Base-by-base conservation (phyloP, 2,888 invertebrate species). In the Meganola albula region DNA sequence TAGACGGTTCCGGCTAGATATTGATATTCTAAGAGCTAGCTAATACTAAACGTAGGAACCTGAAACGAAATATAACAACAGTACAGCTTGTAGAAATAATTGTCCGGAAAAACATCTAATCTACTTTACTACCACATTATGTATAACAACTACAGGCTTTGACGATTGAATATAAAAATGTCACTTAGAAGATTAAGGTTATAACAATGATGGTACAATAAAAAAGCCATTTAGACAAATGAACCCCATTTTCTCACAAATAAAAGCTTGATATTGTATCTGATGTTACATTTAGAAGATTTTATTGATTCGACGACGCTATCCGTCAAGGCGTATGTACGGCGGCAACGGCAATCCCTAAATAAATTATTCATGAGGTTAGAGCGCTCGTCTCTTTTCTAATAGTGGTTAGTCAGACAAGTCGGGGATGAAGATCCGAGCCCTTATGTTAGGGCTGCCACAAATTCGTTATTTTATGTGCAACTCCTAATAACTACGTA, bases 351-450 rank as follows among this genome's bases (percentile, higher is more conserved):
- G 56, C 53, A 61, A 64, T 61, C 64, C 63, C 46, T 54, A 45
- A 49, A 63, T 70, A 57, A 67, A 69, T 70, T 59, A 70, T 71
- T 64, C 58, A 71, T 67, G 53, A 58, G 50, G 48, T 45, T 53
- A 53, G 49, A 36, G 47, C 48, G 48, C 50, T 48, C 56, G 36
- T 43, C 61, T 59, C 53, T 48, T 48, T 44, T 56, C 61, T 64
- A 66, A 70, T 70, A 67, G 68, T 60, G 63, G 67, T 61, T 61
- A 61, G 62, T 50, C 55, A 59, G 60, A 65, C 64, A 64, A 60
- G 57, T 53, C 50, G 27, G 40, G 38, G 54, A 42, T 51, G 47
- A 44, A 52, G 53, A 12, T 6, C 24, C 25, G 14, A 23, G 23
- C 34, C 24, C 16, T 16, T 34, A n/a, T n/a, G n/a, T n/a, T n/a